Evolutionary conservation across 1,140 invertebrate species (phyloP), one percentile per base, ranked within the genome.

Genomic region (Drosophila lacertosa): DNA sequence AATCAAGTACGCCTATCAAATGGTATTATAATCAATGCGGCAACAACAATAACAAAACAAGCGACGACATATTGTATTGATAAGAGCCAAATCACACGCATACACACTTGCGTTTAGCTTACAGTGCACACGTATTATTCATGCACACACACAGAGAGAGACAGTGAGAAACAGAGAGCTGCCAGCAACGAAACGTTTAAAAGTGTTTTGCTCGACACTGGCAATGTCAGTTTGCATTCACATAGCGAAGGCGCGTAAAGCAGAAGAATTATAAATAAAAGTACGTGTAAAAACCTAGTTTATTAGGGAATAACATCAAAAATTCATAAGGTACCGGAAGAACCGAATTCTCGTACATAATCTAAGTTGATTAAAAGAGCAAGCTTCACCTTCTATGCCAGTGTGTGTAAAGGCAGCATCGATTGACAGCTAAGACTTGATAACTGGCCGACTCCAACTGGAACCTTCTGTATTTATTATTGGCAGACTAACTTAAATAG

Each of bases 391-490:
- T 96, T 96, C 96, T 96, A 94, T 95, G 93, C 95, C 95, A 96
- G 96, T 96, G 95, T 93, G 95, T 96, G 95, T 96, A 96, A 96
- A 96, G 95, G 95, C 94, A 74, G 60, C 68, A 92, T 48, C 66
- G 63, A 71, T 37, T 37, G 35, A 64, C 48, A 83, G 62, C 57
- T 50, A 44, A 54, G 63, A 78, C 55, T n/a, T 60, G 48, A 67
- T 32, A 50, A 18, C 35, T 37, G 42, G 44, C 20, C 54, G 57
- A 58, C 35, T 64, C 44, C 53, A 70, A 70, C 45, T 64, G 44
- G 59, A 70, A 70, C 57, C 40, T 83, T 78, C 78, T 72, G 74
- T 88, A 88, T 78, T 88, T 88, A 88, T 88, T 51, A 75, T 78
- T 78, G 68, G 63, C 64, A 47, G 75, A 50, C 51, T 71, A 51